Percentiles rank a stretch among this genome's conserved stretches.
Conservation (phyloP, 2,113 vertebrate genomes). For the Camelus bactrianus region DNA sequence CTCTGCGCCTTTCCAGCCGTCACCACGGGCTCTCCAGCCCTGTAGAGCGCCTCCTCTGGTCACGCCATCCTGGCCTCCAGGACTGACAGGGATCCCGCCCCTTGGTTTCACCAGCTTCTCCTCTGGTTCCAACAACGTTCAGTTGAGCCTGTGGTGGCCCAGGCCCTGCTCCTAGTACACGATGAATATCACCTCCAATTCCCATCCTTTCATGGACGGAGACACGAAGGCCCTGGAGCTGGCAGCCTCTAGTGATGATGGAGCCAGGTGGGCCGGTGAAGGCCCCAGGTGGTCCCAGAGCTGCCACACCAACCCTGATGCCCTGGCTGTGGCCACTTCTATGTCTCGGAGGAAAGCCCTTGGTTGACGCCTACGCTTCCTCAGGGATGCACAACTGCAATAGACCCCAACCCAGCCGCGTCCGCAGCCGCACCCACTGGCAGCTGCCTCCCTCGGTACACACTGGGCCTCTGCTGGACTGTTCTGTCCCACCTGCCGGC, state of each 20-base stretch:
- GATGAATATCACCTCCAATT: background rate
- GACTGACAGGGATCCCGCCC: background rate
- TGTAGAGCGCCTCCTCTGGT: background rate
- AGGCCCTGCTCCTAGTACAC: background rate
- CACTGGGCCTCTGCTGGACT: background rate
- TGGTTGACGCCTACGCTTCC: background rate
- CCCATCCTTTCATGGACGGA: too few relatives aligned
- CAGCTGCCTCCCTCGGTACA: background rate
- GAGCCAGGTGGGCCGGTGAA: background rate
- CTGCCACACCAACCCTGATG: too few relatives aligned
- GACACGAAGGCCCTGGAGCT: background rate
- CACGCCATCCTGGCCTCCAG: background rate
- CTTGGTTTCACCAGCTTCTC: background rate
- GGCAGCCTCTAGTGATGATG: background rate
- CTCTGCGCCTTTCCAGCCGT: background rate
- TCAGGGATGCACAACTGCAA: too few relatives aligned
- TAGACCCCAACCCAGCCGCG: fast-evolving
- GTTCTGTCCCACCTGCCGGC: too few relatives aligned
- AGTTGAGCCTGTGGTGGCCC: too few relatives aligned
- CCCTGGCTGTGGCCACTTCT: background rate
- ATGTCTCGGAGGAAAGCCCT: background rate
- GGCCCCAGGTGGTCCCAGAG: fast-evolving
- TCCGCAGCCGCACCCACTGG: fast-evolving
- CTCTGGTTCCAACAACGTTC: too few relatives aligned
- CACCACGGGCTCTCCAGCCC: background rate